phyloP scores from a whole-genome alignment of 1,140 invertebrate species.

The Pseudomyrmex concolor region DNA sequence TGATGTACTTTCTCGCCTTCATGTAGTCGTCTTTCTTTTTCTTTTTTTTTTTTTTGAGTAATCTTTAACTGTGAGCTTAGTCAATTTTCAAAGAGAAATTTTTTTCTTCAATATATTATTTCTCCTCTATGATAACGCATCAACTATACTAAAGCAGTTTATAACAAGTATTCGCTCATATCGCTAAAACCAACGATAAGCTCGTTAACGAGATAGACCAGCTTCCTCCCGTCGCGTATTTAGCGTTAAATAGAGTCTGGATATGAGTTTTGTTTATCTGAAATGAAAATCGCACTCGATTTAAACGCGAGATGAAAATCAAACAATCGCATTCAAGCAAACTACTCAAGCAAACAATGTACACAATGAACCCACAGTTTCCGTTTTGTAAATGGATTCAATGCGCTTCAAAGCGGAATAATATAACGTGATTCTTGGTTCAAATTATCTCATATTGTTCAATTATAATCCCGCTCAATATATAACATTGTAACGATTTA shows the following conservation, averaged over 20 bases:
- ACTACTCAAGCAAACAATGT: neutral
- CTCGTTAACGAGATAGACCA: conserved; percentile 39
- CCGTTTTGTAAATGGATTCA: conserved; percentile 25
- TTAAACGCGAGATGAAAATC: conserved; percentile 58
- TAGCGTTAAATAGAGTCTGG: conserved; percentile 48
- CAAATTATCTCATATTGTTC: conserved; percentile 40
- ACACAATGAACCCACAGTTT: conserved; percentile 1
- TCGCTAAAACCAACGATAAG: conserved; percentile 18
- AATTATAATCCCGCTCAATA: neutral
- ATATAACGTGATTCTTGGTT: conserved; percentile 1
- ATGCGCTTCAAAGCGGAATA: conserved; percentile 4
- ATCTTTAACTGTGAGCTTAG: neutral
- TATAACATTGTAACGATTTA: conserved; percentile 18
- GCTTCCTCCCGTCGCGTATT: neutral
- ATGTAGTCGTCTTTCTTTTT: neutral
- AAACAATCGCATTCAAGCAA: conserved; percentile 36
- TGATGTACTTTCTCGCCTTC: neutral
- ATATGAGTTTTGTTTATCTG: conserved; percentile 57
- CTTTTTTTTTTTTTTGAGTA: neutral
- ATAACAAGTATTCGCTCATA: conserved; percentile 1
- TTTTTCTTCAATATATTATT: no score
- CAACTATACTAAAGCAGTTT: neutral
- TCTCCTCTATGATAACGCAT: neutral
- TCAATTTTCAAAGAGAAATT: no score
- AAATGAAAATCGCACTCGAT: conserved; percentile 55